Percentiles rank a stretch among this genome's conserved stretches.
These are phyloP conservation scores for Agriopis marginaria DNA, from an alignment of 2,888 invertebrate genomes.

Conservation along the genomic window DNA sequence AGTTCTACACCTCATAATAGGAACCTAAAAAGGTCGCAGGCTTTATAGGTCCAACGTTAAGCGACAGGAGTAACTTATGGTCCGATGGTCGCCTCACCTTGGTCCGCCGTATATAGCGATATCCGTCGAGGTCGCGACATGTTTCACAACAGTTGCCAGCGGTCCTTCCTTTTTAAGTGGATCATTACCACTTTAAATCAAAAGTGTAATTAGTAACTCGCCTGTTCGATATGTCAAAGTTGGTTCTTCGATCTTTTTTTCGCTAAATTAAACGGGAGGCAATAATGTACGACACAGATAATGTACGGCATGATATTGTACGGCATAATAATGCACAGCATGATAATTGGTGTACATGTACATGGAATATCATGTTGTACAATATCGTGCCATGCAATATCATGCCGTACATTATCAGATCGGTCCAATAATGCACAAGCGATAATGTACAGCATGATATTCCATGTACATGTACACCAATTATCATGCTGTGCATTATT, in stretches of 20 bases:
- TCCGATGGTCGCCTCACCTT: constrained; percentile 76
- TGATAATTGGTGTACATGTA: no score
- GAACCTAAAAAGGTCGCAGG: constrained; percentile 47
- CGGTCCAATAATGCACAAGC: no score
- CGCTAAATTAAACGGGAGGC: no score
- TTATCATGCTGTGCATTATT: no score
- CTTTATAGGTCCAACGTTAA: constrained; percentile 51
- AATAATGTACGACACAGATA: no score
- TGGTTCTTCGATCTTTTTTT: background rate
- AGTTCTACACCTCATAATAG: constrained; percentile 39
- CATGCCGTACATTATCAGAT: no score
- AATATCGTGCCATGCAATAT: no score
- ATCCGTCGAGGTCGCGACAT: constrained; percentile 75
- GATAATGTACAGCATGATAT: no score
- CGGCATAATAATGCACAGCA: no score
- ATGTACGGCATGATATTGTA: no score
- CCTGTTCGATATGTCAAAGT: constrained; percentile 2
- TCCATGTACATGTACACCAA: no score
- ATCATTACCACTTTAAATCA: constrained; percentile 60
- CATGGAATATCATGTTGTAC: no score
- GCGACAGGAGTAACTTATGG: constrained; percentile 66
- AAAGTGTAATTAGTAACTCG: constrained; percentile 44
- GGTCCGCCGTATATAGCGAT: constrained; percentile 75
- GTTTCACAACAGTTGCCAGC: constrained; percentile 68
- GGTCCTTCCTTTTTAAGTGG: constrained; percentile 66